A percentile compares a stretch with the other conserved stretches of the same genome.
Evolutionary conservation across 2,797 vertebrate species (phyloP).

Genomic region (Sebastes flavidus): DNA sequence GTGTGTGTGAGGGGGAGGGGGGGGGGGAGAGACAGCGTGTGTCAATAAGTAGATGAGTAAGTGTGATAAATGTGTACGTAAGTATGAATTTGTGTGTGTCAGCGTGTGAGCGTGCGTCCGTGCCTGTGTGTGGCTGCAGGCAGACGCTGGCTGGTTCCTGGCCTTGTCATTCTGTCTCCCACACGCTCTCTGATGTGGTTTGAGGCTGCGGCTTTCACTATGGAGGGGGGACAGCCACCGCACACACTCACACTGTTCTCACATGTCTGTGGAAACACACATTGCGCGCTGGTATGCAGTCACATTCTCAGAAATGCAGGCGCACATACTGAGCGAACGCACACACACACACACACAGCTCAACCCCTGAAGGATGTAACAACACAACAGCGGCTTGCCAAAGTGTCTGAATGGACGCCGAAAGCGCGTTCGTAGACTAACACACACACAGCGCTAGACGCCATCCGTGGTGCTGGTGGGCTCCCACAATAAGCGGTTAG

Average conservation of each 20-base stretch:
- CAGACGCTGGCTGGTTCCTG: slow-evolving; percentile 79
- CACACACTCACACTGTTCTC: slow-evolving; percentile 80
- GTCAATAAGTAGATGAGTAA: slow-evolving; percentile 63
- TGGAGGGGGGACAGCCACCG: slow-evolving; percentile 66
- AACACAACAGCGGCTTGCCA: slow-evolving; percentile 66
- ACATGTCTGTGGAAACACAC: slow-evolving; percentile 81
- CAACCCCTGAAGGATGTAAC: slow-evolving; percentile 66
- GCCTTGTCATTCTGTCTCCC: slow-evolving; percentile 81
- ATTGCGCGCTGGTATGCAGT: slow-evolving; percentile 74
- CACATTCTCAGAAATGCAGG: slow-evolving; percentile 74
- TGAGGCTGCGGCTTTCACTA: slow-evolving; percentile 77
- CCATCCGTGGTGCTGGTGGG: slow-evolving; percentile 76
- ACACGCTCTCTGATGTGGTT: slow-evolving; percentile 80
- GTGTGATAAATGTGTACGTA: slow-evolving; percentile 58
- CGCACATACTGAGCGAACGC: slow-evolving; percentile 56
- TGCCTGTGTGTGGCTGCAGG: slow-evolving; percentile 72
- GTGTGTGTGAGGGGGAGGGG: not conserved
- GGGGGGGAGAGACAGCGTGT: slow-evolving; percentile 28
- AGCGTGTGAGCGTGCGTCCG: slow-evolving; percentile 48
- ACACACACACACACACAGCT: slow-evolving; percentile 17
- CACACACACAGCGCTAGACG: slow-evolving; percentile 69
- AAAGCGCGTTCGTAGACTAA: slow-evolving; percentile 60
- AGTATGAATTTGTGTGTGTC: slow-evolving; percentile 25
- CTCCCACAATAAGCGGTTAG: slow-evolving; percentile 82
- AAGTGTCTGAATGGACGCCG: slow-evolving; percentile 66